Conservation (phyloP, 2,797 vertebrate species). For the Diglossa cyanea region DNA sequence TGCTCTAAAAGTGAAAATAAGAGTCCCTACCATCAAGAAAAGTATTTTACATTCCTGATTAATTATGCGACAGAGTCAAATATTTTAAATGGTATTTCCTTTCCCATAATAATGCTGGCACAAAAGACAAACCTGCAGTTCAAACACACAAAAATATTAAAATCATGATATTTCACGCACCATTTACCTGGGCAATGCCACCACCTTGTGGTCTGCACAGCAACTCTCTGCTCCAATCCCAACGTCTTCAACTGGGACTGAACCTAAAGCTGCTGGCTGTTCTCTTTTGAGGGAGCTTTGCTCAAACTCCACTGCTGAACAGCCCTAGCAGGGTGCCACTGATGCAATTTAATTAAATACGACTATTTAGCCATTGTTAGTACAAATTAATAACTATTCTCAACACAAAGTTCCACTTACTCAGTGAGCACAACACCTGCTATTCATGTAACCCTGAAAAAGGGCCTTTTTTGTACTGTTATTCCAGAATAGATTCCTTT, state of each 20-base stretch:
- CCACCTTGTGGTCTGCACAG: slow-evolving; percentile 55
- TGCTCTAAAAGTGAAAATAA: neutral
- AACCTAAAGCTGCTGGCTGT: fast-evolving
- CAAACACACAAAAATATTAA: fast-evolving
- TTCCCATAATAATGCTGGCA: neutral
- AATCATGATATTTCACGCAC: fast-evolving
- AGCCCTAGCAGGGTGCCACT: neutral
- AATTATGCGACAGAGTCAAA: neutral
- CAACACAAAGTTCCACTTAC: neutral
- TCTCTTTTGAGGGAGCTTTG: neutral
- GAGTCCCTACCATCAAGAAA: neutral
- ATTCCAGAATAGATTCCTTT: neutral
- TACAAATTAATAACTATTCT: neutral
- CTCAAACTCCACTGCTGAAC: neutral
- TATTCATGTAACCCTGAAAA: neutral
- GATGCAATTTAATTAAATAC: fast-evolving
- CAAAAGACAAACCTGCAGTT: neutral
- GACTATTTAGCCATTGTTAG: fast-evolving
- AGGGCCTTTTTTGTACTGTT: neutral
- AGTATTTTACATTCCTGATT: neutral
- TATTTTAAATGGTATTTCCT: neutral
- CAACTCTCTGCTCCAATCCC: neutral
- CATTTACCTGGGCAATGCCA: slow-evolving; percentile 60
- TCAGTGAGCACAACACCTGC: neutral
- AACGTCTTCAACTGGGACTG: fast-evolving